Evolutionary conservation across 2,888 invertebrate genomes (phyloP).

Genomic region (Dicyrtomina minuta): DNA sequence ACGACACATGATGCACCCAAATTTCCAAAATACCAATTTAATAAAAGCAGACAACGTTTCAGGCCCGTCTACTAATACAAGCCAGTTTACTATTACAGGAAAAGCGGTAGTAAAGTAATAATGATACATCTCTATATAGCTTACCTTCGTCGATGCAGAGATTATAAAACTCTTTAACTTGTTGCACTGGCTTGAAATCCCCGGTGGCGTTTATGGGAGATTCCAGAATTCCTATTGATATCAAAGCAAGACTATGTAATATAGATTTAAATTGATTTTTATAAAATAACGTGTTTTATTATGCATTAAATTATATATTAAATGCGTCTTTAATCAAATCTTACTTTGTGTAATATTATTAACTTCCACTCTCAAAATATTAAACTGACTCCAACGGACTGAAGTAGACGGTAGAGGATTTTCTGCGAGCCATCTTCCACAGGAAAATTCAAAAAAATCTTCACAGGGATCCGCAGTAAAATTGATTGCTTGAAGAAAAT

Average conservation of each 20-base stretch:
- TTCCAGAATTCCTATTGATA: slow-evolving; percentile 40
- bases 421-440: slow-evolving; percentile 44
- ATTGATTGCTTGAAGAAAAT: slow-evolving; percentile 44
- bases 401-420: slow-evolving; percentile 39
- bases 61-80: too few species aligned
- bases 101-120: too few species aligned
- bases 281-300: slow-evolving; percentile 1
- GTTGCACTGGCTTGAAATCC: slow-evolving; percentile 47
- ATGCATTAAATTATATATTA: too few species aligned
- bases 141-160: slow-evolving; percentile 36
- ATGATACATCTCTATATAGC: neutral
- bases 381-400: slow-evolving; percentile 44
- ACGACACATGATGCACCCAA: too few species aligned
- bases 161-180: slow-evolving; percentile 46
- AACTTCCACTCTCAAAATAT: slow-evolving; percentile 41
- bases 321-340: too few species aligned
- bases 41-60: too few species aligned
- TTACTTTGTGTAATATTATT: slow-evolving; percentile 43
- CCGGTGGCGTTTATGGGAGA: slow-evolving; percentile 25
- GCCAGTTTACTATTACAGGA: too few species aligned
- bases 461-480: slow-evolving; percentile 43
- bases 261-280: too few species aligned
- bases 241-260: too few species aligned
- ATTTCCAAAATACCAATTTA: too few species aligned
- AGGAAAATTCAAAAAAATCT: slow-evolving; percentile 46